These are phyloP conservation scores for Clinocottus analis DNA, from an alignment of 2,113 vertebrate species.

Conservation along the genomic window DNA sequence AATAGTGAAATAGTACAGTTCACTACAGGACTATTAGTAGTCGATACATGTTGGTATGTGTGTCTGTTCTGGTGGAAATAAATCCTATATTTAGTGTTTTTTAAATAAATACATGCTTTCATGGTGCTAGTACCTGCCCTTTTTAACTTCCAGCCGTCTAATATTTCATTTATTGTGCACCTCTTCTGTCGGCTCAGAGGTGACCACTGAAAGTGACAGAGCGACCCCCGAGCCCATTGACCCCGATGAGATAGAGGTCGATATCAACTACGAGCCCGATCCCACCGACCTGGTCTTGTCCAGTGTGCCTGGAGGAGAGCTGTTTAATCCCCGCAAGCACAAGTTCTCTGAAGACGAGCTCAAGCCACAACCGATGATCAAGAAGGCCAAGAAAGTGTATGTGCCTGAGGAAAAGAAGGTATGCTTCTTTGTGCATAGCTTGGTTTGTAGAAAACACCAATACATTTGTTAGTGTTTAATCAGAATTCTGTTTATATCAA, in stretches of 20 bases:
- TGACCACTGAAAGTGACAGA: constrained; percentile 81
- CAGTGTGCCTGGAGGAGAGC: constrained; percentile 94
- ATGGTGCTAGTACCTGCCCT: not conserved
- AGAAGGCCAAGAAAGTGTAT: constrained; percentile 97
- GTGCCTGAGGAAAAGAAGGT: constrained; percentile 96
- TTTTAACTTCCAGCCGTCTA: not conserved
- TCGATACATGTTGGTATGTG: not conserved
- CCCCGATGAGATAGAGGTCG: constrained; percentile 91
- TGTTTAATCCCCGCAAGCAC: constrained; percentile 96
- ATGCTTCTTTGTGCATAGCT: constrained; percentile 37
- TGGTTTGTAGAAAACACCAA: not conserved
- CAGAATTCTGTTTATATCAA: no score
- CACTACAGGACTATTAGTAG: not conserved
- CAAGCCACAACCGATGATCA: constrained; percentile 98
- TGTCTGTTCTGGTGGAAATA: not conserved
- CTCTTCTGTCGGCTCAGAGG: constrained; percentile 72
- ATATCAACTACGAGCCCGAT: constrained; percentile 94
- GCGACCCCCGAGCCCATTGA: constrained; percentile 86
- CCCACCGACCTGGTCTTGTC: constrained; percentile 95
- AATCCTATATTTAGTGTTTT: not conserved
- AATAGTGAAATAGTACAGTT: constrained; percentile 9
- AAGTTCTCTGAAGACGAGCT: constrained; percentile 95
- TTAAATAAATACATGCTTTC: not conserved
- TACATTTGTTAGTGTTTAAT: no score
- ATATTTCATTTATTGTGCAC: not conserved